These are phyloP conservation scores for Fistularia commersonii DNA, from an alignment of 2,797 vertebrate genomes.

Conservation along the genomic window DNA sequence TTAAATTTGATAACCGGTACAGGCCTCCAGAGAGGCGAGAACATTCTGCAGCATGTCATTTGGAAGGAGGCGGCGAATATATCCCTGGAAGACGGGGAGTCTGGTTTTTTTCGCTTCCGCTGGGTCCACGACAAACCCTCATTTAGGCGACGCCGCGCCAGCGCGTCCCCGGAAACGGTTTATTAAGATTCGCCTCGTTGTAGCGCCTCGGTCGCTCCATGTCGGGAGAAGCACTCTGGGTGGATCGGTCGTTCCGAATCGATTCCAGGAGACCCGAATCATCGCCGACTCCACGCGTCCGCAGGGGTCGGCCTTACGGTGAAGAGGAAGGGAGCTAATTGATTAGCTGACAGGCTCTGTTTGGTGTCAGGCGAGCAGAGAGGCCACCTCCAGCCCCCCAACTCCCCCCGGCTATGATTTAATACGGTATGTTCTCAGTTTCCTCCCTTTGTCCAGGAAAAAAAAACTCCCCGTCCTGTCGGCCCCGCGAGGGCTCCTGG, in stretches of 20 bases:
- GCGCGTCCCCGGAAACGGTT: no score
- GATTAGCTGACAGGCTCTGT: slow-evolving; percentile 56
- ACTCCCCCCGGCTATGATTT: slow-evolving; percentile 59
- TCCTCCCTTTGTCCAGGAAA: slow-evolving; percentile 64
- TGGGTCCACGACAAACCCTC: no score
- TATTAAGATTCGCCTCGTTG: no score
- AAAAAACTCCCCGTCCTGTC: slow-evolving; percentile 59
- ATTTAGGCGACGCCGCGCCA: no score
- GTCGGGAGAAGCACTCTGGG: no score
- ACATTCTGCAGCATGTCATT: slow-evolving; percentile 63
- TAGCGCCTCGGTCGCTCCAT: no score
- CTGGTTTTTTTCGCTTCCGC: no score
- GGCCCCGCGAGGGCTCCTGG: slow-evolving; percentile 58
- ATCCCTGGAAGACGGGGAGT: slow-evolving; percentile 49
- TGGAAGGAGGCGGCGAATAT: slow-evolving; percentile 39
- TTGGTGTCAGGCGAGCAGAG: slow-evolving; percentile 51
- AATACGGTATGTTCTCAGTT: slow-evolving; percentile 64
- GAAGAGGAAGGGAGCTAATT: slow-evolving; percentile 59
- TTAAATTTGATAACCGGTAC: slow-evolving; percentile 78
- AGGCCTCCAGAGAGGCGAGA: slow-evolving; percentile 66
- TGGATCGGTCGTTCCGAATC: no score
- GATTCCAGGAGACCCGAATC: no score
- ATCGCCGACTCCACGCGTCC: slow-evolving; percentile 5
- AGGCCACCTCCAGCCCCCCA: slow-evolving; percentile 31
- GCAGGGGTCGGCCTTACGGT: slow-evolving; percentile 30